Evolutionary conservation across 2,888 invertebrate genomes (phyloP).

Genomic region (Cheilosia grossa): DNA sequence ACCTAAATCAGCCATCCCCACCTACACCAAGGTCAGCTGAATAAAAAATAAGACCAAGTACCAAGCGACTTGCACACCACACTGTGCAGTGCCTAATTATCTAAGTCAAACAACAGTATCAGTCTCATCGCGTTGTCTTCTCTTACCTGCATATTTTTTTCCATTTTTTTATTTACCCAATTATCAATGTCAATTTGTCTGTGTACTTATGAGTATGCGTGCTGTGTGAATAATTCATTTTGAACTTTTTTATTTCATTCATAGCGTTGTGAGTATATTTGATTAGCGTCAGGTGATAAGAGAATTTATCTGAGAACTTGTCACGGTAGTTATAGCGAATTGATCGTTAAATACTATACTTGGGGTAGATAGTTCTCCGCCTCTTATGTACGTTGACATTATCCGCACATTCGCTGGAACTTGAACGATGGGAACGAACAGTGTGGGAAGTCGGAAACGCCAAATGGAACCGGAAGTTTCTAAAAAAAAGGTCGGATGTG

Average conservation of each 20-base stretch:
- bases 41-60: too few relatives aligned
- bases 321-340: conserved; percentile 19
- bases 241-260: background rate
- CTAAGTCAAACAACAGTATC: conserved; percentile 5
- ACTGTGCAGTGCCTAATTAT: background rate
- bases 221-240: background rate
- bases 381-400: background rate
- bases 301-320: conserved; percentile 26
- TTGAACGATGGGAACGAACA: background rate
- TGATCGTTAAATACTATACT: background rate
- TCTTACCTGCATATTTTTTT: background rate
- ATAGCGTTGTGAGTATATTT: conserved; percentile 7
- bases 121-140: background rate
- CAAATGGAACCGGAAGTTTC: background rate
- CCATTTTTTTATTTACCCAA: background rate
- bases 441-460: conserved; percentile 1
- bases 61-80: background rate
- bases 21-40: too few relatives aligned
- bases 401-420: background rate
- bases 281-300: conserved; percentile 36
- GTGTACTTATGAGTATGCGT: background rate
- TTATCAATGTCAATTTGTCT: conserved; percentile 21
- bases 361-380: background rate
- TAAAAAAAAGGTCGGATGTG: too few relatives aligned
- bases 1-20: too few relatives aligned